Evolutionary conservation across 2,113 vertebrate species (phyloP).

Genomic region (Origma solitaria): DNA sequence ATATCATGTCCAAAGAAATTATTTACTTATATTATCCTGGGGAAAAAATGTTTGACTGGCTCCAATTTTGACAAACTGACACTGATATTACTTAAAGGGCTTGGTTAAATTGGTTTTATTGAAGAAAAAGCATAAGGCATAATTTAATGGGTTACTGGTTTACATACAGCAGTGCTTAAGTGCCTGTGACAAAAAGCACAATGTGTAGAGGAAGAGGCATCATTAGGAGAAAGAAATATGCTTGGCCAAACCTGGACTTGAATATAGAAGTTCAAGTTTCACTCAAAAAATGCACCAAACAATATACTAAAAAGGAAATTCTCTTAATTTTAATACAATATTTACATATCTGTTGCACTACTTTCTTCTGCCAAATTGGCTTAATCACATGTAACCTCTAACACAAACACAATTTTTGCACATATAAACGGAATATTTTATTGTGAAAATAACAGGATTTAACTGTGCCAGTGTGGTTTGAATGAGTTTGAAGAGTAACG

Average conservation of each 20-base stretch:
- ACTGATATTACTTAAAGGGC: slow-evolving; percentile 17
- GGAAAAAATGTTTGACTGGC: not conserved
- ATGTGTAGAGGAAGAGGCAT: not conserved
- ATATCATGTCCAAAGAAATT: not conserved
- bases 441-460: not conserved
- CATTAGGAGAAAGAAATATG: not conserved
- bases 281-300: not conserved
- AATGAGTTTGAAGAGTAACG: too few relatives aligned
- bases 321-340: not conserved
- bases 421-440: not conserved
- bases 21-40: not conserved
- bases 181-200: slow-evolving; percentile 12
- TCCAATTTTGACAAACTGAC: slow-evolving; percentile 10
- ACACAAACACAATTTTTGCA: not conserved
- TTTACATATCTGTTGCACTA: not conserved
- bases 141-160: slow-evolving; percentile 29
- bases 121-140: not conserved
- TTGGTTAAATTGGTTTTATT: slow-evolving; percentile 18
- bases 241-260: not conserved
- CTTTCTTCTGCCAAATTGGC: not conserved
- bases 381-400: not conserved
- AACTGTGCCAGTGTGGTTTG: not conserved
- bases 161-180: slow-evolving; percentile 28
- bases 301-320: not conserved
- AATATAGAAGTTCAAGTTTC: not conserved